Evolutionary conservation across 2,888 invertebrate genomes (phyloP).

Genomic region (Prostheceraeus crozeri): DNA sequence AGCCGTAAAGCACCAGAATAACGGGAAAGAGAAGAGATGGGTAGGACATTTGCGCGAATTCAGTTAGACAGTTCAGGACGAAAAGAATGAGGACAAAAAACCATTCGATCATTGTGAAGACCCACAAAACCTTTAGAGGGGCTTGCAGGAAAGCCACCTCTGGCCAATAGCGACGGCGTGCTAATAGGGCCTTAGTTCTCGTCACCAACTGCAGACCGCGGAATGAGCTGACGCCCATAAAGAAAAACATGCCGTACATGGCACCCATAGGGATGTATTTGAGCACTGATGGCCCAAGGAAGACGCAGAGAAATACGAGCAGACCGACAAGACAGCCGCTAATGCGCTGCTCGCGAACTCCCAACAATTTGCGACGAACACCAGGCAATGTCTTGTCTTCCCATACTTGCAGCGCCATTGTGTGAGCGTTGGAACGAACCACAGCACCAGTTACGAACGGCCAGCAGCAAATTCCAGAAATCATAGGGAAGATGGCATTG

Average conservation of each 20-base stretch:
- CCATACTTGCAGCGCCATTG: slow-evolving; percentile 84
- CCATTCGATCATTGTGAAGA: neutral
- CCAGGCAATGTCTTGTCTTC: slow-evolving; percentile 90
- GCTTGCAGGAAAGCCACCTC: slow-evolving; percentile 28
- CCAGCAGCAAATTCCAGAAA: slow-evolving; percentile 75
- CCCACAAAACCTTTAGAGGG: slow-evolving; percentile 15
- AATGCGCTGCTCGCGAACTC: slow-evolving; percentile 67
- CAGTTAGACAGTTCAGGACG: slow-evolving; percentile 30
- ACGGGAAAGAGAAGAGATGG: slow-evolving; percentile 34
- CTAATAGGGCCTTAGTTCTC: slow-evolving; percentile 29
- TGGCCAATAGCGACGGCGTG: slow-evolving; percentile 34
- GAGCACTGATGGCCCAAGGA: slow-evolving; percentile 68
- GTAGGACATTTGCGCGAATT: slow-evolving; percentile 27
- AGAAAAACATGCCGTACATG: slow-evolving; percentile 39
- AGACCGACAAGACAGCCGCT: slow-evolving; percentile 53
- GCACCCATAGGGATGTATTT: slow-evolving; percentile 82
- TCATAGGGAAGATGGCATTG: slow-evolving; percentile 71
- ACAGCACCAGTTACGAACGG: slow-evolving; percentile 93
- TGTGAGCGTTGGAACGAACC: slow-evolving; percentile 85
- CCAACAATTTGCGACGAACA: slow-evolving; percentile 67
- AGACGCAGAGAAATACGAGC: slow-evolving; percentile 64
- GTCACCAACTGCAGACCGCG: slow-evolving; percentile 15
- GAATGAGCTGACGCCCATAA: slow-evolving; percentile 35
- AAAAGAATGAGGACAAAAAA: slow-evolving; percentile 25
- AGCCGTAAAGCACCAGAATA: slow-evolving; percentile 32